These are phyloP conservation scores for Aurelia coerulea DNA, from an alignment of 30 jellyfish, hydroid and myxozoan genomes.

Conservation along the genomic window DNA sequence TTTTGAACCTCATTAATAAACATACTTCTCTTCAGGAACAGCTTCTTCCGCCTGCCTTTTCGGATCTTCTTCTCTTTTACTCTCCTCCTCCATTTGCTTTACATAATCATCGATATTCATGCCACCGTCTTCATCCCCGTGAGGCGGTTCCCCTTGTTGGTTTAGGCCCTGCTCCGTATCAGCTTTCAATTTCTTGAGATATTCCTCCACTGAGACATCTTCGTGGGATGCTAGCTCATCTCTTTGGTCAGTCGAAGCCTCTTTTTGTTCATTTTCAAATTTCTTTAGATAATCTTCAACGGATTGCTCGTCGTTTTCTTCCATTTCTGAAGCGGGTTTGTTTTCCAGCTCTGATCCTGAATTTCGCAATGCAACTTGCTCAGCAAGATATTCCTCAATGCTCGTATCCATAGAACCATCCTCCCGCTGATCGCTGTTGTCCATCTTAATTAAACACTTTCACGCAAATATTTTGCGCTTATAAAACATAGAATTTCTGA, in stretches of 20 bases:
- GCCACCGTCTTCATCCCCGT: conserved; percentile 6
- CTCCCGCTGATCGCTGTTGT: too few species aligned
- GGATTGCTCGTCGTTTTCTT: conserved; percentile 17
- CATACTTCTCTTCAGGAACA: conserved; percentile 9
- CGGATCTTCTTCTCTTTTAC: conserved; percentile 1
- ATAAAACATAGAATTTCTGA: too few species aligned
- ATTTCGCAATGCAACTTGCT: conserved; percentile 20
- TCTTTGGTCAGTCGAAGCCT: background rate
- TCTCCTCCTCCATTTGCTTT: conserved; percentile 57
- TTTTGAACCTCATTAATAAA: background rate
- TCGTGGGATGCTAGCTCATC: background rate
- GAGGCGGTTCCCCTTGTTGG: conserved; percentile 9
- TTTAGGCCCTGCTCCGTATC: conserved; percentile 54
- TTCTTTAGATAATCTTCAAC: conserved; percentile 48
- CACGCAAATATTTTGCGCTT: too few species aligned
- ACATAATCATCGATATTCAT: conserved; percentile 50
- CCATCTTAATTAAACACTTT: too few species aligned
- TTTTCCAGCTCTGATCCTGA: background rate
- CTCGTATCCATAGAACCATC: conserved; percentile 18
- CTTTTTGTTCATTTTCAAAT: conserved; percentile 21
- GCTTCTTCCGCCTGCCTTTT: conserved; percentile 1
- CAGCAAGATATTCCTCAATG: conserved; percentile 59
- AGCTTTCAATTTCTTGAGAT: conserved; percentile 22
- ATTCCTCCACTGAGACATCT: conserved; percentile 58
- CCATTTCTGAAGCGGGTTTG: conserved; percentile 10